A percentile compares a stretch with the other conserved stretches of the same genome.
phyloP scores from a whole-genome alignment of 2,797 vertebrate species.

The Chaetodon trifasciatus region DNA sequence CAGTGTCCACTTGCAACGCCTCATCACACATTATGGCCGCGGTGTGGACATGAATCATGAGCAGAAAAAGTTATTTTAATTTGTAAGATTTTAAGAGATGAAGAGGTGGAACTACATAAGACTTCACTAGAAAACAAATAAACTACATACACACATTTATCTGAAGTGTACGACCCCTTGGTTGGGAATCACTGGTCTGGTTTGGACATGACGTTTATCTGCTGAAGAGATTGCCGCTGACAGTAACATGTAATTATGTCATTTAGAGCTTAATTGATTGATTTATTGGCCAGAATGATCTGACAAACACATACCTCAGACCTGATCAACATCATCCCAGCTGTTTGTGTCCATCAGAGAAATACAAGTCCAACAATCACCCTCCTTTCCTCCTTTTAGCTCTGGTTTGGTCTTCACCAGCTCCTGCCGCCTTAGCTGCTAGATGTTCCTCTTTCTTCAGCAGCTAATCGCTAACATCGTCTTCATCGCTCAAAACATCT shows the following conservation, averaged over 20 bases:
- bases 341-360: not conserved
- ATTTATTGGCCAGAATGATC: not conserved
- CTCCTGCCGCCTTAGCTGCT: not conserved
- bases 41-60: no score
- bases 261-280: not conserved
- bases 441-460: not conserved
- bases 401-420: not conserved
- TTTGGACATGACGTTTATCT: not conserved
- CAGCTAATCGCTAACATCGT: not conserved
- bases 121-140: no score
- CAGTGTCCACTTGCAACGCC: no score
- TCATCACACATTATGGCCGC: not conserved
- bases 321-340: not conserved
- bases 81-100: no score
- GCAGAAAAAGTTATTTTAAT: not conserved
- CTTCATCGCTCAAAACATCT: not conserved
- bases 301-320: not conserved
- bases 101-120: no score
- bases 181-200: not conserved
- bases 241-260: no score
- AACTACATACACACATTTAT: not conserved
- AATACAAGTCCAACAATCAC: not conserved
- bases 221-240: not conserved
- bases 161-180: not conserved
- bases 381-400: no score